Evolutionary conservation across 1,140 invertebrate species (phyloP), one percentile per base, ranked within the genome.

Genomic region (Rhopalosiphum maidis): DNA sequence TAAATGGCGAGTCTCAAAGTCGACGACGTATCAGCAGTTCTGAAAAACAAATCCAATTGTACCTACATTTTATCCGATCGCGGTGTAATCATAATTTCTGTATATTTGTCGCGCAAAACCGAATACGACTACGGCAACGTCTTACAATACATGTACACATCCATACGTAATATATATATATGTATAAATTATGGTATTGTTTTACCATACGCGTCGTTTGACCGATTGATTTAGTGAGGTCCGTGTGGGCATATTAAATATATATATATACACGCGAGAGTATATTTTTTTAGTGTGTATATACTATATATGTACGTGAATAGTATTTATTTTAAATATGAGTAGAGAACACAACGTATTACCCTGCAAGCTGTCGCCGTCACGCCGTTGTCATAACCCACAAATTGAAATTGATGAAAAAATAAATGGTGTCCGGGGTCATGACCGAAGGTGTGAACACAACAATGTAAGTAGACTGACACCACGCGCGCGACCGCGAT

Each of bases 381-480:
- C 41, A 55, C 30, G 30, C 25, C 35, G 37, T 43, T 91, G 55
- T 90, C 23, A 54, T 60, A 43, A 43, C 48, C 51, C 37, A 83
- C 90, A 91, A 91, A 91, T 91, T 51, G 90, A 91, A 91, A 91
- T 83, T 48, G 68, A 82, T 91, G 90, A 91, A 83, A 91, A 91
- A 91, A 91, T 91, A 91, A 83, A 91, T 48, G 90, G 46, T 23
- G 60, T 48, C 60, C 60, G 90, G 90, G 60, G 90, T 91, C 90
- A 68, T 83, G 90, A 91, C 90, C 68, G 55, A 46, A 91, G 90
- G 90, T 91, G 90, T 91, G 90, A 91, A 83, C 60, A n/a, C 23
- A 41, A 91, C 37, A 35, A 77, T 87, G 90, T 0, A 60, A 91
- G 37, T 30, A 37, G 11, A 77, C 60, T 77, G 60, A 77, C 60